Base-by-base conservation (phyloP, 2,113 vertebrate genomes). In the Toxostoma redivivum region DNA sequence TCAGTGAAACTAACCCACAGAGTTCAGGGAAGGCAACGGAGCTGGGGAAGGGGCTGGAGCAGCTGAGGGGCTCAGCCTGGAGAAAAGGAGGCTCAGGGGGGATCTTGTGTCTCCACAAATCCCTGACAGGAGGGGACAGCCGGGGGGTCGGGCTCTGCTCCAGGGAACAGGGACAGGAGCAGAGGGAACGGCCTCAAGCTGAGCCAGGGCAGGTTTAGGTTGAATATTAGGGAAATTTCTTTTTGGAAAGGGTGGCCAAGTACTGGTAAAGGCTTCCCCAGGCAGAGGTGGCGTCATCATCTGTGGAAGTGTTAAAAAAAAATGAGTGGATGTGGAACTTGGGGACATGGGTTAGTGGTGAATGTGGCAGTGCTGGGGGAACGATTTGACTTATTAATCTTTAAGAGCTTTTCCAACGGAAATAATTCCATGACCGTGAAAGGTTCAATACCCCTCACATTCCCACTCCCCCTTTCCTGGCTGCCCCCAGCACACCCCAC, bases 1-100 rank as follows among this genome's bases (percentile, higher is more conserved):
- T 1, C 44, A 21, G 31, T 7, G 37, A 25, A 24, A 48, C 42
- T 15, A 35, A 33, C 15, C 30, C 40, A 47, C 9, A 40, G 50
- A 21, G 31, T 4, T 17, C 61, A 31, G 31, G 10, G 7, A 14
- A 7, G 12, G 5, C 25, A 66, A 42, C 1, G 0, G 30, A 0
- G 24, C 24, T 17, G 15, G 9, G 45, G 10, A 42, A 50, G 25
- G 44, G 31, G 0, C 61, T 58, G 51, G 3, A 76, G 60, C 16
- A 57, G 70, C 12, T 16, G 50, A 12, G 11, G 25, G 16, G 35
- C 35, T 76, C 31, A 66, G 51, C 10, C 31, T 35, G 61, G 51
- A 50, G 44, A 1, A 31, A 42, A 86, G 44, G 51, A 15, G 60
- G 20, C 24, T 42, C 50, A 7, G 44, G 44, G 12, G 20, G 24